Conservation (phyloP, 1,140 invertebrate species). For the Cherax destructor region DNA sequence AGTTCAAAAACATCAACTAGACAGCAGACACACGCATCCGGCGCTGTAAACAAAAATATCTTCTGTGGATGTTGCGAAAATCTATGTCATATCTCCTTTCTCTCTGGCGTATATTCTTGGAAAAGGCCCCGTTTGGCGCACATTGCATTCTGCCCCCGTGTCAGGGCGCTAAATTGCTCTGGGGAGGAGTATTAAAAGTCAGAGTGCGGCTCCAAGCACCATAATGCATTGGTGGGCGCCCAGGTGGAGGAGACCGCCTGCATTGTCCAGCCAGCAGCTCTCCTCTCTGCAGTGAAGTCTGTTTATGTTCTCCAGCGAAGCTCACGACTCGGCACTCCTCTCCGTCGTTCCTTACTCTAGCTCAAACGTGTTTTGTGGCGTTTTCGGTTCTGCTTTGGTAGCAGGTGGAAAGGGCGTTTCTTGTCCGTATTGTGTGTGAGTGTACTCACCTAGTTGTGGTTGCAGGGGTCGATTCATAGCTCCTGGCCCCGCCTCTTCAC, state of each 20-base stretch:
- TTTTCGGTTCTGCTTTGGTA: too few relatives aligned
- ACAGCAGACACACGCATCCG: too few relatives aligned
- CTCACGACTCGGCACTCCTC: too few relatives aligned
- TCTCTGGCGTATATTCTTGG: not conserved
- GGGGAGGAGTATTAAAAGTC: slow-evolving; percentile 40
- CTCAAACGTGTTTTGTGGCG: too few relatives aligned
- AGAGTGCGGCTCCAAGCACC: not conserved
- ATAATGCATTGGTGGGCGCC: not conserved
- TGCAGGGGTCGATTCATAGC: too few relatives aligned
- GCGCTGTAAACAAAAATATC: too few relatives aligned
- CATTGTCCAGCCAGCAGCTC: not conserved
- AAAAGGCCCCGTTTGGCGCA: not conserved
- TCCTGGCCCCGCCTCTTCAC: too few relatives aligned
- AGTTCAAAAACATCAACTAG: too few relatives aligned
- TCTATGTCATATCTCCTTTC: too few relatives aligned
- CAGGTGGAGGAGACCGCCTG: not conserved
- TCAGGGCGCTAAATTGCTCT: slow-evolving; percentile 39
- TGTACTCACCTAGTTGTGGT: not conserved
- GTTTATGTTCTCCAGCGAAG: not conserved
- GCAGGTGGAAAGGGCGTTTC: too few relatives aligned
- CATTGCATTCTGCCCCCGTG: slow-evolving; percentile 35
- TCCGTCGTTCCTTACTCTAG: too few relatives aligned
- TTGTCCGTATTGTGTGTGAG: not conserved
- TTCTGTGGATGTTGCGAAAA: too few relatives aligned
- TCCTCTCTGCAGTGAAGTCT: not conserved